A percentile compares a stretch with the other conserved stretches of the same genome.
Conservation (phyloP, 1,140 invertebrate species). For the Akabosia matsudoensis region DNA sequence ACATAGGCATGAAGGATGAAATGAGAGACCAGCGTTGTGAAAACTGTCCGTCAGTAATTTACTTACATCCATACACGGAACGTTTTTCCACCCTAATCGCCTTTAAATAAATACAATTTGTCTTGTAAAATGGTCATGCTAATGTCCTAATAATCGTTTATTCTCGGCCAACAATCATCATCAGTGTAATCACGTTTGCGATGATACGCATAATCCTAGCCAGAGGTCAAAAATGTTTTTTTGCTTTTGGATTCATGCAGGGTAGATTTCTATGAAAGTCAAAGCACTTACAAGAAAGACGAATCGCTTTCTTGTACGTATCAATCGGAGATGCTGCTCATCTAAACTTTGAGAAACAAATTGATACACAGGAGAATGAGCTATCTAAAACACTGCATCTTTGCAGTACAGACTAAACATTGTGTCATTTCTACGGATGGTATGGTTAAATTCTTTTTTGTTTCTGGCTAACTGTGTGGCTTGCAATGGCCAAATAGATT, state of each 20-base stretch:
- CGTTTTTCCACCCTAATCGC: slow-evolving; percentile 9
- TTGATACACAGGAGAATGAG: no score
- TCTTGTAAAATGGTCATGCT: neutral
- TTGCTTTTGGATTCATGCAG: no score
- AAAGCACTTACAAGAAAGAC: no score
- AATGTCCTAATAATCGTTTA: slow-evolving; percentile 11
- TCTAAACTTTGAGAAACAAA: no score
- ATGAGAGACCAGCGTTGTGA: neutral
- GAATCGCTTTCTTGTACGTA: no score
- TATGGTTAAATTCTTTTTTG: neutral
- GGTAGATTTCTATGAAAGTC: neutral
- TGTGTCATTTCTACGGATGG: neutral
- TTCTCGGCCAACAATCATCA: slow-evolving; percentile 1
- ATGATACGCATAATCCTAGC: slow-evolving; percentile 14
- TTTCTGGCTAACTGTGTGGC: neutral
- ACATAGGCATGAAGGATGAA: neutral
- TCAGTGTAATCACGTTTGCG: neutral
- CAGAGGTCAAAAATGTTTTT: slow-evolving; percentile 12
- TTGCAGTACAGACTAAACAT: no score
- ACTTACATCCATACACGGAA: neutral
- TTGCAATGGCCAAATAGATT: neutral
- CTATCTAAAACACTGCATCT: no score
- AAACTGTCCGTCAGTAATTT: neutral
- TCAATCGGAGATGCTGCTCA: no score
- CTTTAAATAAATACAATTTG: slow-evolving; percentile 5